phyloP scores from a whole-genome alignment of 2,797 vertebrate genomes.

The Melanotaenia trifasciata region DNA sequence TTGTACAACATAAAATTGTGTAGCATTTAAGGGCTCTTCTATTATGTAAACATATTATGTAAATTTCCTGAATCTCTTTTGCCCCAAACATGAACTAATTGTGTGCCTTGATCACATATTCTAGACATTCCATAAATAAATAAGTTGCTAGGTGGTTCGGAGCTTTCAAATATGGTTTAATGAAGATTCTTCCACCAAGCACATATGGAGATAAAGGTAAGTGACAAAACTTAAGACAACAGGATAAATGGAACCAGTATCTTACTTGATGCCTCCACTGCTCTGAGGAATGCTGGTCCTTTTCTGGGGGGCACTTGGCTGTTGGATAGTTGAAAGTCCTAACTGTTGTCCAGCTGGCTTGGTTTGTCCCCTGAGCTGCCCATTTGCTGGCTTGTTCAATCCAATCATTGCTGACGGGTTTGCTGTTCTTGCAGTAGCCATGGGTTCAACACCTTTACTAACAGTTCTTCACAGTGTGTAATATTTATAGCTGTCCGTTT shows the following conservation, averaged over 20 bases:
- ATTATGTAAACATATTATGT: too few relatives aligned
- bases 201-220: too few relatives aligned
- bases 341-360: conserved; percentile 59
- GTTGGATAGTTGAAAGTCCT: conserved; percentile 54
- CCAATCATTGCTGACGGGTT: conserved; percentile 76
- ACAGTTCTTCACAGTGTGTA: conserved; percentile 30
- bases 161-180: not conserved
- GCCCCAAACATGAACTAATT: too few relatives aligned
- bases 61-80: too few relatives aligned
- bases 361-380: conserved; percentile 71
- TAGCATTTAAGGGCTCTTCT: too few relatives aligned
- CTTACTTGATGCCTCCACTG: conserved; percentile 81
- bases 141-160: not conserved
- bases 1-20: too few relatives aligned
- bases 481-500: conserved; percentile 20
- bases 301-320: conserved; percentile 57
- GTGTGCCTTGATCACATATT: too few relatives aligned
- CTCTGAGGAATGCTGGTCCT: conserved; percentile 74
- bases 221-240: not conserved
- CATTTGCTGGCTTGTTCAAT: conserved; percentile 79
- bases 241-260: conserved; percentile 1
- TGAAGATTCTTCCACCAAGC: not conserved
- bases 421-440: conserved; percentile 82
- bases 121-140: too few relatives aligned
- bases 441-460: conserved; percentile 45